A percentile compares a stretch with the other conserved stretches of the same genome.
Conservation (phyloP, 2,113 vertebrate species). For the Pongo abelii region DNA sequence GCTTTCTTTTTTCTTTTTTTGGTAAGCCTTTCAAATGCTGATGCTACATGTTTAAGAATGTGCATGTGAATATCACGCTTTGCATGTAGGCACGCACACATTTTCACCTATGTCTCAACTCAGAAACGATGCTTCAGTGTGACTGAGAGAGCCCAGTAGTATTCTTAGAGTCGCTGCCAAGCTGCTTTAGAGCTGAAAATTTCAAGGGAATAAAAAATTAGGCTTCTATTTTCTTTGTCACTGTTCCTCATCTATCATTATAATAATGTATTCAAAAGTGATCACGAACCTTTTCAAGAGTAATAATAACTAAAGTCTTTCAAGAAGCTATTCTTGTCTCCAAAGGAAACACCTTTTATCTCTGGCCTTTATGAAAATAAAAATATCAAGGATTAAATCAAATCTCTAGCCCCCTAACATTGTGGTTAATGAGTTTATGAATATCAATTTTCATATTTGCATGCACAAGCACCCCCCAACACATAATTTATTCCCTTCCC, state of each 20-base stretch:
- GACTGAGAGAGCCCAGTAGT: fast-evolving
- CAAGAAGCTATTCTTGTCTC: slow-evolving; percentile 53
- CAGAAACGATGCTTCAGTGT: neutral
- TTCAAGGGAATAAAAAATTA: neutral
- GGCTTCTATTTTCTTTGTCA: neutral
- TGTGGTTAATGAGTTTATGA: neutral
- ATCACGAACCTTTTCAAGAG: slow-evolving; percentile 24
- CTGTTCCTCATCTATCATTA: neutral
- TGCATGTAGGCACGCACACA: fast-evolving
- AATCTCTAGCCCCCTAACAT: neutral
- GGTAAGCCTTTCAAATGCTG: neutral
- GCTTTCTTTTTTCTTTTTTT: neutral
- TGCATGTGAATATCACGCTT: neutral
- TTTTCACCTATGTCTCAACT: neutral
- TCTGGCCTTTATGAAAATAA: slow-evolving; percentile 59
- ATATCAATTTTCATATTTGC: neutral
- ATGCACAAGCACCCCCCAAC: neutral
- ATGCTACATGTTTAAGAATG: too few relatives aligned
- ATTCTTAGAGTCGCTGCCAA: neutral
- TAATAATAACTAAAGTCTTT: slow-evolving; percentile 69
- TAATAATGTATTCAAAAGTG: slow-evolving; percentile 19
- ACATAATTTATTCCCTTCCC: neutral
- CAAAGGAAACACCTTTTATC: slow-evolving; percentile 36
- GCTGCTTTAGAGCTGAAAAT: neutral
- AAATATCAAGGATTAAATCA: neutral